Evolutionary conservation across 1,140 invertebrate genomes (phyloP), one percentile per base, ranked within the genome.

Genomic region (Drosophila pectinifera): DNA sequence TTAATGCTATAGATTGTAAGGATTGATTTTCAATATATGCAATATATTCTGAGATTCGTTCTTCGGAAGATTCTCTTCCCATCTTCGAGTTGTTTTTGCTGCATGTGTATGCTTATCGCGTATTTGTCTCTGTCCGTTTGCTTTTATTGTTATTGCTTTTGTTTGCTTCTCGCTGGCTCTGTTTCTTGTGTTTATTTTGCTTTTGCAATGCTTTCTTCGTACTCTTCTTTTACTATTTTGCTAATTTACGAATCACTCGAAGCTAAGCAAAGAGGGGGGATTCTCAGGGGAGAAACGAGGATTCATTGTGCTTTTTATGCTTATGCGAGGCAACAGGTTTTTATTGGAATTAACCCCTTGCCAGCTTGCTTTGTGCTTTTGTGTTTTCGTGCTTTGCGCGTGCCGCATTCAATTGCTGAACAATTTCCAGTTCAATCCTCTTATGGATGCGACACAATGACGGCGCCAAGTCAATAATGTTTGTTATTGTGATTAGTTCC

Each of bases 351-450:
- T 22, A 51, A 18, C 42, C 46, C 8, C 31, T 5, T 34, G 31
- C 26, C 36, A 8, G 11, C 4, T 13, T n/a, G 24, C 16, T 57
- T 13, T 57, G n/a, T 11, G 26, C 24, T 38, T 46, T 46, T n/a
- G 16, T 7, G 24, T 62, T 62, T 62, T 48, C 26, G 58, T 59
- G 69, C 45, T 34, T 56, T 55, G 83, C 82, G 83, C 78, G 83
- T 85, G 82, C 61, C 72, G 62, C 78, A 46, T 49, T 82, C 70
- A 83, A 78, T 77, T 78, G 49, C 67, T 88, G 69, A 86, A 78
- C 78, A 79, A 88, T 86, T 82, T 78, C 82, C 73, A 61, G 82
- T 72, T 85, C 53, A 63, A 86, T 81, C 78, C 82, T 80, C 56
- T 85, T 78, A 55, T 67, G 51, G 76, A n/a, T n/a, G 34, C 31